Base-by-base conservation (phyloP, 2,113 vertebrate genomes). In the Eira barbara region DNA sequence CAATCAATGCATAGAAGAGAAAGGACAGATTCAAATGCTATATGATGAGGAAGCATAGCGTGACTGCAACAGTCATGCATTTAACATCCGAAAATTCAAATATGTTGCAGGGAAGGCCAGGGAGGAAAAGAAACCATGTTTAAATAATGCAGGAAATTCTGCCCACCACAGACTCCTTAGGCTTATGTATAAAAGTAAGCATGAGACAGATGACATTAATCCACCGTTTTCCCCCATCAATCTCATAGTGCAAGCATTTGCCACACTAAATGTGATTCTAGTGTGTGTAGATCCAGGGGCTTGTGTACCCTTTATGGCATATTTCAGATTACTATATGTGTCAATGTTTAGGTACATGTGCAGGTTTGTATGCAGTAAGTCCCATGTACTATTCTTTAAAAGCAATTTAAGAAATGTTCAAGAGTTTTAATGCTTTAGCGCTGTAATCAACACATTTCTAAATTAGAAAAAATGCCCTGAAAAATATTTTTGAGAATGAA, bases 31-130 rank as follows among this genome's bases (percentile, higher is more conserved):
- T 42, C 52, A 81, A 74, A 76, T 34, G n/a, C 67, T 82, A 18
- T 82, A 18, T 57, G 67, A 57, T 87, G 49, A 91, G 45, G 81
- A 95, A 82, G 59, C 31, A 45, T 2, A 69, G 27, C 4, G 0
- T n/a, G 61, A 81, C 39, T 4, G 6, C 39, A 34, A 55, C 7
- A 74, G 29, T 45, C 39, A 47, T n/a, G 45, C 59, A 49, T 59
- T 91, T 73, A 71, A 87, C 39, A 67, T 42, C 65, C 23, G 13
- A 76, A 85, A 65, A 81, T 86, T 81, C 80, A 83, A 78, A 84
- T 85, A 49, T 7, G 8, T 71, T 89, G 57, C 59, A 76, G 25
- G 45, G 6, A 27, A 47, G 45, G 42, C 21, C 31, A 36, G 65
- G 15, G 59, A 18, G n/a, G 61, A 31, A 47, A 47, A 59, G 10